Base-by-base conservation (phyloP, 1,140 invertebrate genomes). In the Uloborus diversus region DNA sequence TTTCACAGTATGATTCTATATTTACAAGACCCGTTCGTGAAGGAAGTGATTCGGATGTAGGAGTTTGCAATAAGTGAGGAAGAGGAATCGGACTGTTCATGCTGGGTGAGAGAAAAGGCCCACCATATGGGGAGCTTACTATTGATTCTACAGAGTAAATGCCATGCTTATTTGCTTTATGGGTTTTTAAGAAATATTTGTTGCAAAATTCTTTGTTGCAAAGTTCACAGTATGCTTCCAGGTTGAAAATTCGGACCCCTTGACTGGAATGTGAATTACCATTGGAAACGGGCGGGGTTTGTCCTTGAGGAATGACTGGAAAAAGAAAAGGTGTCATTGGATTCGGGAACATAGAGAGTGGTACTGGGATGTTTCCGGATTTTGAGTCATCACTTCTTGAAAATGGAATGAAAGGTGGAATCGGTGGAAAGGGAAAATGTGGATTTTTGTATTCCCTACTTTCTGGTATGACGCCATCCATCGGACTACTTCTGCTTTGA, bases 161-260 rank as follows among this genome's bases (percentile, higher is more conserved):
- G 11, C 94, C 94, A 84, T 97, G 95, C 84, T 96, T 97, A 86
- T 97, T 97, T 1, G 95, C 95, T 86, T 95, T 96, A 88, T 97
- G 95, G 30, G 97, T 99, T 87, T 99, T 98, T 3, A 99, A 89
- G 86, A 99, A 99, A 87, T 99, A 99, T 87, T 99, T 99, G 89
- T 99, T 99, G 89, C 98, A 99, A 83, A 89, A 88, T 83, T 89
- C 87, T 79, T 88, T 85, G 73, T 89, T 86, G 85, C 89, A 89
- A 51, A 89, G 83, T 82, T 89, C 88, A 86, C 96, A 98, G 86
- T 97, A 99, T 4, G 97, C 96, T 88, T 97, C 96, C 27, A 92
- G 93, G 86, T 99, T 97, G 85, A 97, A 97, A 82, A 97, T 96
- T 81, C 93, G 88, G 47, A 93, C 11, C 92, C 84, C 82, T 20